A percentile compares a stretch with the other conserved stretches of the same genome.
phyloP scores from a whole-genome alignment of 2,113 vertebrate genomes.

The Dasypus novemcinctus region DNA sequence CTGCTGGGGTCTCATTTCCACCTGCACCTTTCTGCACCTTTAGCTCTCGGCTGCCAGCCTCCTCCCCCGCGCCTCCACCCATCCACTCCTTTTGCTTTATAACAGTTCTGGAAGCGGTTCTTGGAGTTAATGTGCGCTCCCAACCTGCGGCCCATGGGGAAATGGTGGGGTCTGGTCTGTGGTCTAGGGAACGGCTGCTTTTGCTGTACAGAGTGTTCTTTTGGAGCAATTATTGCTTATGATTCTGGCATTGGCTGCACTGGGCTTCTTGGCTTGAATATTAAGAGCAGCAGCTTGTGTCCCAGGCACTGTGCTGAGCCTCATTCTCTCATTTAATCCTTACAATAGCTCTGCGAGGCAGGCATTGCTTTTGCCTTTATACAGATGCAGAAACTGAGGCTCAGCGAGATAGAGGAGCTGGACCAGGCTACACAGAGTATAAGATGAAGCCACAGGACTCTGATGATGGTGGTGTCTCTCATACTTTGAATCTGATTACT shows the following conservation, averaged over 20 bases:
- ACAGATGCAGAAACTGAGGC: neutral
- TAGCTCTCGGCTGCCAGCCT: no score
- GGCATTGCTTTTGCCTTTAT: neutral
- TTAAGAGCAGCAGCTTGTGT: neutral
- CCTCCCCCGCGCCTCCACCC: fast-evolving
- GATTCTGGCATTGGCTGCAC: neutral
- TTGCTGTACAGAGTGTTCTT: neutral
- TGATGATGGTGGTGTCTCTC: neutral
- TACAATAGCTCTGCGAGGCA: neutral
- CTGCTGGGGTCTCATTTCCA: neutral
- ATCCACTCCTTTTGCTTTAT: neutral
- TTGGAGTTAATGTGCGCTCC: neutral
- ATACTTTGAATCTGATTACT: neutral
- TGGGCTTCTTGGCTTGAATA: neutral
- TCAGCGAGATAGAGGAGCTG: neutral
- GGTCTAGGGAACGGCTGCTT: neutral
- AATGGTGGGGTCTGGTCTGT: neutral
- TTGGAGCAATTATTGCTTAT: neutral
- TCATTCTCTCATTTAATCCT: neutral
- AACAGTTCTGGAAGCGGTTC: neutral
- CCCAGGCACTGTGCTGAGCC: neutral
- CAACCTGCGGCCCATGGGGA: neutral
- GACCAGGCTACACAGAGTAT: neutral
- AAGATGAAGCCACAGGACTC: neutral
- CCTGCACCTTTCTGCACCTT: neutral